Evolutionary conservation across 2,797 vertebrate genomes (phyloP).

Genomic region (Chrysocyon brachyurus): DNA sequence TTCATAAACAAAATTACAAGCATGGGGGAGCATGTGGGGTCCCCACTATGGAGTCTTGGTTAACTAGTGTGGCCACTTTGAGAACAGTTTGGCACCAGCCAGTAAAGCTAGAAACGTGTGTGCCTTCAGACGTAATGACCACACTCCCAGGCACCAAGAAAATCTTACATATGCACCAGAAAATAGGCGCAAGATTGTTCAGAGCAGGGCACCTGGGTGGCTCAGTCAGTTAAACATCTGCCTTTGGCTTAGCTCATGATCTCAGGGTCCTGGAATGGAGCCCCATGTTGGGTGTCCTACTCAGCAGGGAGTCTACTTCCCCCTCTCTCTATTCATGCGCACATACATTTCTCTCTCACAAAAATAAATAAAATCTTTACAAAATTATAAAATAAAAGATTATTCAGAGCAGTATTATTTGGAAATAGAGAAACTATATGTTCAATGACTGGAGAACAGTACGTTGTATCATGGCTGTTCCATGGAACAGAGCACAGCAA

Average conservation of each 20-base stretch:
- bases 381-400: too few species aligned
- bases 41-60: background rate
- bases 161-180: background rate
- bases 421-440: background rate
- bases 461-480: background rate
- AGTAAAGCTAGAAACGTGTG: background rate
- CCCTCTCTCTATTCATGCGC: too few species aligned
- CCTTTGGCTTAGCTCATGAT: too few species aligned
- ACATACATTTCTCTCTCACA: too few species aligned
- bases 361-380: too few species aligned
- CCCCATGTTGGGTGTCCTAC: too few species aligned
- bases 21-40: fast-evolving
- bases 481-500: background rate
- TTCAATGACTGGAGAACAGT: background rate
- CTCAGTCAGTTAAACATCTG: too few species aligned
- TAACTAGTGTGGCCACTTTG: background rate
- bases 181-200: background rate
- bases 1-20: background rate
- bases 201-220: background rate
- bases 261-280: too few species aligned
- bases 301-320: too few species aligned
- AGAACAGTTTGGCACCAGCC: background rate
- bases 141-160: background rate
- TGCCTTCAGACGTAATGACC: background rate
- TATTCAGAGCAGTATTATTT: background rate